Evolutionary conservation across 2,797 vertebrate species (phyloP).

Genomic region (Aeoliscus strigatus): DNA sequence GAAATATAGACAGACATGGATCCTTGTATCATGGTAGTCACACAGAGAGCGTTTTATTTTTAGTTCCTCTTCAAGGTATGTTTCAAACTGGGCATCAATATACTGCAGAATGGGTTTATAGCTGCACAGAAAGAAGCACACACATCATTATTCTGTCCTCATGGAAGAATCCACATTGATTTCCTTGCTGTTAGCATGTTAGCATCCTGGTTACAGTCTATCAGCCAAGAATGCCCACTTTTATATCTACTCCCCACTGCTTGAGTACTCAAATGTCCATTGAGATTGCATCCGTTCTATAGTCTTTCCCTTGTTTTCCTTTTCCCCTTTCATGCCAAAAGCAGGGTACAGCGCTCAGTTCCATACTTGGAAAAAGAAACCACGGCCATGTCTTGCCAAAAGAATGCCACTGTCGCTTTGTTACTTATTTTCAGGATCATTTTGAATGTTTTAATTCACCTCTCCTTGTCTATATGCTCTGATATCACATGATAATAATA

Average conservation of each 20-base stretch:
- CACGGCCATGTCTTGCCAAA: conserved; percentile 1
- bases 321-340: conserved; percentile 29
- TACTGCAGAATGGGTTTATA: conserved; percentile 94
- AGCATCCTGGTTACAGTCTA: conserved; percentile 26
- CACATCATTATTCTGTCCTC: conserved; percentile 1
- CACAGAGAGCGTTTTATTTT: conserved; percentile 91
- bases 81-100: conserved; percentile 94
- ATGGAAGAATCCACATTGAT: not conserved
- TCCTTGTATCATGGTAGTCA: conserved; percentile 88
- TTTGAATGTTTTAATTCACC: no score
- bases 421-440: no score
- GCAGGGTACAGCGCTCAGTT: conserved; percentile 8
- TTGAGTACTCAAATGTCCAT: conserved; percentile 34
- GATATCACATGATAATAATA: no score
- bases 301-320: conserved; percentile 29
- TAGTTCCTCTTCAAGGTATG: conserved; percentile 92
- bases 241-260: conserved; percentile 25
- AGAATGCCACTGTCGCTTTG: no score
- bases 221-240: conserved; percentile 24
- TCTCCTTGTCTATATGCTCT: no score
- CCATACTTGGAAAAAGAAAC: conserved; percentile 4
- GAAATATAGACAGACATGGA: conserved; percentile 96
- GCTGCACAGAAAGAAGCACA: conserved; percentile 73
- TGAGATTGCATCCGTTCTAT: conserved; percentile 43
- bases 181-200: conserved; percentile 1